phyloP scores from a whole-genome alignment of 2,888 invertebrate species.

The Actias luna region DNA sequence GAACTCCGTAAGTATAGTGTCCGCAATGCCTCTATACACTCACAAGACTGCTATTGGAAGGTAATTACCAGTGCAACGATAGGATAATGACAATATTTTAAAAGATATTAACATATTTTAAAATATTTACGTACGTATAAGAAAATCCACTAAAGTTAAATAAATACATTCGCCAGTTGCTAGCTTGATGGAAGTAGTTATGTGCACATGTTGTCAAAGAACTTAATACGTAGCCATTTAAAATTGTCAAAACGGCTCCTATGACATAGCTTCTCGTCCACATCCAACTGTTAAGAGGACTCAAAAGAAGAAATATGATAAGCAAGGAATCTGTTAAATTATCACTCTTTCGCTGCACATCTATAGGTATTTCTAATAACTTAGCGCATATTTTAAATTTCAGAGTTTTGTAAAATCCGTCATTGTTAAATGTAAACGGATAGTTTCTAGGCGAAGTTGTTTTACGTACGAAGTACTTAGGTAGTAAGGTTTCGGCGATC shows the following conservation, averaged over 20 bases:
- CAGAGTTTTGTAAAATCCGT: constrained; percentile 90
- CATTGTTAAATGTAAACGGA: constrained; percentile 87
- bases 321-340: constrained; percentile 53
- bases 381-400: constrained; percentile 82
- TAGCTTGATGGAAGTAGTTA: constrained; percentile 90
- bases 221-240: constrained; percentile 50
- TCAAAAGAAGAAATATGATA: constrained; percentile 42
- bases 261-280: constrained; percentile 49
- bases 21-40: no score
- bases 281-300: constrained; percentile 55
- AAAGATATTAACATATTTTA: not conserved
- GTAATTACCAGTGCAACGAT: no score
- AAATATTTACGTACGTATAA: constrained; percentile 68
- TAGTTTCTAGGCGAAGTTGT: constrained; percentile 84
- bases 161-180: constrained; percentile 91
- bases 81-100: not conserved
- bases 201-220: constrained; percentile 84
- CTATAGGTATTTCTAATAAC: constrained; percentile 75
- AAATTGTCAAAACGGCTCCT: constrained; percentile 46
- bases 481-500: constrained; percentile 82
- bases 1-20: no score
- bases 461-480: constrained; percentile 85
- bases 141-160: constrained; percentile 87
- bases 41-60: no score
- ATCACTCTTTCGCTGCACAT: constrained; percentile 57